Percentiles rank a stretch among this genome's conserved stretches.
phyloP scores from a whole-genome alignment of 2,797 vertebrate genomes.

The Gadopsis marmoratus region DNA sequence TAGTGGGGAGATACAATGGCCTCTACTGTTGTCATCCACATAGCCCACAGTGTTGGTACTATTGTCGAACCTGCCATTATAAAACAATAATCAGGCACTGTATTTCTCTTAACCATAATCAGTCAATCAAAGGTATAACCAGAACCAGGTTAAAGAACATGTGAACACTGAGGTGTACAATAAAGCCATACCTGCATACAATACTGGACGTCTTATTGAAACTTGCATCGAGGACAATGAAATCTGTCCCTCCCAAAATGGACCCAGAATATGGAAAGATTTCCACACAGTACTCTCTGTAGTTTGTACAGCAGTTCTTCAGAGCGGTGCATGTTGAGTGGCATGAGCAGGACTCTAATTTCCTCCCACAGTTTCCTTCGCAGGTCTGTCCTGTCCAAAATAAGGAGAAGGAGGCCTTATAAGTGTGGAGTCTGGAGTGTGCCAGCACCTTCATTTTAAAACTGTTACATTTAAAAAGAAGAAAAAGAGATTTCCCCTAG shows the following conservation, averaged over 20 bases:
- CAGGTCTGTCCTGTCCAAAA: conserved; percentile 85
- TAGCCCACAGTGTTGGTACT: conserved; percentile 84
- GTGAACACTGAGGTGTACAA: background rate
- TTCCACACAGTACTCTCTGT: conserved; percentile 86
- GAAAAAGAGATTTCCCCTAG: too few species aligned
- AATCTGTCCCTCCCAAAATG: conserved; percentile 91
- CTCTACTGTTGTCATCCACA: conserved; percentile 75
- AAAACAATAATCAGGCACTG: background rate
- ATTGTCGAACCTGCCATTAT: conserved; percentile 85
- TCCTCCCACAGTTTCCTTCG: conserved; percentile 83
- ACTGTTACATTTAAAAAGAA: background rate
- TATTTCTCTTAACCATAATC: background rate
- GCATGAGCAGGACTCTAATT: conserved; percentile 87
- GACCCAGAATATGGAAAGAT: conserved; percentile 90
- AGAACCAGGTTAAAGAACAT: background rate
- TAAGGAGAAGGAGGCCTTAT: background rate
- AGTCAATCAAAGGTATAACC: background rate
- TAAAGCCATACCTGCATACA: conserved; percentile 87
- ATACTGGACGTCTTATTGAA: conserved; percentile 70
- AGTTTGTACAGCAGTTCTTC: conserved; percentile 88
- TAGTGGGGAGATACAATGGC: conserved; percentile 92
- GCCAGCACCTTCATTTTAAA: background rate
- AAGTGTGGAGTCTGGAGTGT: background rate
- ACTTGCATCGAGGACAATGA: conserved; percentile 79
- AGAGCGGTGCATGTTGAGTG: conserved; percentile 87